Conservation (phyloP, 1,140 invertebrate species). For the Drosophila subpulchrella region DNA sequence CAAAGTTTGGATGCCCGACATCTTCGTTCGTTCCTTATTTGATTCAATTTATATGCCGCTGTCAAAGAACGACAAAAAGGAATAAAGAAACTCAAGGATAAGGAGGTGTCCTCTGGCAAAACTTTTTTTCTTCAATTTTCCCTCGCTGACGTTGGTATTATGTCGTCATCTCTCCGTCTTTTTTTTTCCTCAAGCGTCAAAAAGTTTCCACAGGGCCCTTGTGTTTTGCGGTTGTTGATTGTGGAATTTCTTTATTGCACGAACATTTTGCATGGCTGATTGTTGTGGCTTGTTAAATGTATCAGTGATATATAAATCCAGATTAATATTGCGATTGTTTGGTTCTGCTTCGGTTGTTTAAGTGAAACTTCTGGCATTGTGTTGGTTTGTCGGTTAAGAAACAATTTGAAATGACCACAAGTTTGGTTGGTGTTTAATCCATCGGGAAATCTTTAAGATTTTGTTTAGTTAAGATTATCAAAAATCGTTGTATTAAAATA, state of each 20-base stretch:
- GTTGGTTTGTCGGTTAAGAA: constrained; percentile 20
- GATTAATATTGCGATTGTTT: constrained; percentile 33
- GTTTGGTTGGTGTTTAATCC: not conserved
- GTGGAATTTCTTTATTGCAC: constrained; percentile 69
- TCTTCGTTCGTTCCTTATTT: constrained; percentile 59
- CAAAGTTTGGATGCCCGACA: constrained; percentile 60
- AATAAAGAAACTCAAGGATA: constrained; percentile 9
- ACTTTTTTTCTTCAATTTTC: constrained; percentile 54
- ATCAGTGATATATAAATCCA: constrained; percentile 22
- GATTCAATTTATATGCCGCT: constrained; percentile 78
- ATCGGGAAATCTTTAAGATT: no score
- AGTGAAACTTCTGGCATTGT: constrained; percentile 19
- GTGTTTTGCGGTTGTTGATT: constrained; percentile 70
- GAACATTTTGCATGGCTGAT: constrained; percentile 39
- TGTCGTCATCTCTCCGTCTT: constrained; percentile 20
- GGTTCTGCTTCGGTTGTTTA: not conserved
- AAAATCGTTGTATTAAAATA: no score
- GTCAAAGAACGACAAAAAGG: constrained; percentile 44
- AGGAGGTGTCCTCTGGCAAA: constrained; percentile 39
- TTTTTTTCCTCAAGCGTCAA: constrained; percentile 24
- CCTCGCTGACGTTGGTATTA: constrained; percentile 30
- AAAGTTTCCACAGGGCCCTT: constrained; percentile 60
- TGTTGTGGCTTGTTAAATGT: constrained; percentile 30
- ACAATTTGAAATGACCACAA: constrained; percentile 4
- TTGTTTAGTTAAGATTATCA: no score